These are phyloP conservation scores for Cremastobaeus sp. DNA, from an alignment of 2,888 invertebrate species.

Conservation along the genomic window DNA sequence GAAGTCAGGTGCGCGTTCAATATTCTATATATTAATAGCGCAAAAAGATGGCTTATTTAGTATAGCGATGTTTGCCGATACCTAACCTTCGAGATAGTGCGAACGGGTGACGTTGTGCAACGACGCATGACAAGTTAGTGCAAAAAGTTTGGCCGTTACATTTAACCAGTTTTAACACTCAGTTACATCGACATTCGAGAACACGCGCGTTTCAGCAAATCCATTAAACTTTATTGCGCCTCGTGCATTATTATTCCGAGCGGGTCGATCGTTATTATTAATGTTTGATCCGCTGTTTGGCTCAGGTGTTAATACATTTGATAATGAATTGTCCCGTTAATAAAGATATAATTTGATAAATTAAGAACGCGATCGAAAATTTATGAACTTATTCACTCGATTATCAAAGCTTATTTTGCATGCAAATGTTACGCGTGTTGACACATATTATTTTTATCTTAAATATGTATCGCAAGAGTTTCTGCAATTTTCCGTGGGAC, in stretches of 20 bases:
- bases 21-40: conserved; percentile 25
- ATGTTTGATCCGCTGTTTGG: neutral
- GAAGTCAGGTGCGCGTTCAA: no score
- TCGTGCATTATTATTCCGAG: conserved; percentile 6
- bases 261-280: conserved; percentile 4
- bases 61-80: conserved; percentile 60
- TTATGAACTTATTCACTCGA: conserved; percentile 52
- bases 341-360: conserved; percentile 46
- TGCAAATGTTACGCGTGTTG: conserved; percentile 49
- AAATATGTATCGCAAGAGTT: conserved; percentile 57
- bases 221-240: conserved; percentile 21
- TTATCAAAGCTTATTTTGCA: conserved; percentile 52
- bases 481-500: conserved; percentile 56
- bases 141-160: conserved; percentile 47
- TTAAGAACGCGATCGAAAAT: conserved; percentile 40
- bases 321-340: conserved; percentile 45
- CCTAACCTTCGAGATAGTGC: conserved; percentile 65
- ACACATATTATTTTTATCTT: conserved; percentile 58
- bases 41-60: conserved; percentile 59
- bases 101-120: conserved; percentile 63
- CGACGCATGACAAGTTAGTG: conserved; percentile 63
- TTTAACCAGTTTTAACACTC: conserved; percentile 53
- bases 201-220: conserved; percentile 28
- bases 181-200: conserved; percentile 35
- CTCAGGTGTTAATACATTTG: conserved; percentile 23